Conservation (phyloP, 2,888 invertebrate genomes). For the Ormyrus labotus region DNA sequence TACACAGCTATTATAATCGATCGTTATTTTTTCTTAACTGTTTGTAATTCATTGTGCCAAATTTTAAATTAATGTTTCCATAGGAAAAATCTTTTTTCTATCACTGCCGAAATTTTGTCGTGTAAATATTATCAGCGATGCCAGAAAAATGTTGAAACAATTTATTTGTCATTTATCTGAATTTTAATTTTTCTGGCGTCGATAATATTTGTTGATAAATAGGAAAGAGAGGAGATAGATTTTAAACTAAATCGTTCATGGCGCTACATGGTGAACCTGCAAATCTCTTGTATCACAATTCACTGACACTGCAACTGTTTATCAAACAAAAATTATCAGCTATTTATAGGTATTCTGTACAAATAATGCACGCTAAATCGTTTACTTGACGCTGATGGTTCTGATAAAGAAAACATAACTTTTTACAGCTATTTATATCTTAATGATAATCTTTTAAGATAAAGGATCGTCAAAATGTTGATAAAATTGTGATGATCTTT, state of each 20-base stretch:
- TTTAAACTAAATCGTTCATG: constrained; percentile 45
- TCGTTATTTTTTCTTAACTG: constrained; percentile 38
- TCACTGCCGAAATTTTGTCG: constrained; percentile 45
- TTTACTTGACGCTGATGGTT: constrained; percentile 43
- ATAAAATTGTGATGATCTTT: constrained; percentile 52
- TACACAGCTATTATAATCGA: constrained; percentile 41
- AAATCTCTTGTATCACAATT: constrained; percentile 56
- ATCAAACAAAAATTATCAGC: constrained; percentile 36
- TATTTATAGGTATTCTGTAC: constrained; percentile 25
- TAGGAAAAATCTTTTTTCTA: constrained; percentile 56
- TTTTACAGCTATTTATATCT: constrained; percentile 30
- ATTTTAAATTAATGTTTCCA: constrained; percentile 50
- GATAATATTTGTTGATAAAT: constrained; percentile 28
- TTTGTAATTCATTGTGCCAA: constrained; percentile 39
- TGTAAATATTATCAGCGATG: constrained; percentile 42
- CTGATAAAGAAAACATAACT: constrained; percentile 34
- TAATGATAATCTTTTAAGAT: constrained; percentile 5
- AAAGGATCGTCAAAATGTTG: constrained; percentile 21
- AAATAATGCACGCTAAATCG: constrained; percentile 25
- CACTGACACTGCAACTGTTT: constrained; percentile 49
- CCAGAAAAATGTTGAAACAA: constrained; percentile 49
- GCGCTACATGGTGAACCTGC: constrained; percentile 44
- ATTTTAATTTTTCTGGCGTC: constrained; percentile 33
- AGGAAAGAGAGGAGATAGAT: constrained; percentile 30
- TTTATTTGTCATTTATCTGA: constrained; percentile 41